Base-by-base conservation (phyloP, 92 coral and sea anemone genomes). In the Hydrozoanthus gracilis region DNA sequence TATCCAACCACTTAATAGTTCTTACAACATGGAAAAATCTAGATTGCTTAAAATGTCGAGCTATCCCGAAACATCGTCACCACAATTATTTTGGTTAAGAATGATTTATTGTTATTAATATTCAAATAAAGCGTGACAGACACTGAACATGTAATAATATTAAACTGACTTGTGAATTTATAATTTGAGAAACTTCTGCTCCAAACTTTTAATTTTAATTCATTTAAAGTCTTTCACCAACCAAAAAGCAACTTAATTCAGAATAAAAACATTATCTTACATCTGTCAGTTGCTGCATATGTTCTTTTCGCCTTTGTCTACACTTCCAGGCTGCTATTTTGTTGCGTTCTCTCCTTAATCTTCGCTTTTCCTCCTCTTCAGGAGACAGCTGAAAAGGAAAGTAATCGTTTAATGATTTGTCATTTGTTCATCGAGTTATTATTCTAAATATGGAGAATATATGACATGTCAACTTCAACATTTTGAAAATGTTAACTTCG, bases 281-380 rank as follows among this genome's bases (percentile, higher is more conserved):
- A 65, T 92, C 93, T 82, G 95, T 96, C 11, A 97, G 84, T 9
- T 73, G 90, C 78, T 88, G 93, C 87, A 97, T 88, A 86, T 97
- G 99, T 73, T 97, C 98, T 64, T 97, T 97, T 70, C 99, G 82
- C 35, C 99, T 79, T 79, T 95, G 99, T 54, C 99, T 84, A 70
- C 99, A 97, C 86, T 94, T 95, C 77, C 94, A 97, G 11, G 99
- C 99, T 14, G 99, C 99, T 55, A 95, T 62, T 87, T 97, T 97
- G 77, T 97, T 97, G 83, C 99, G 82, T 73, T 97, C 99, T 86
- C 99, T 83, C 77, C 99, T 73, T 46, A 95, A 75, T 45, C 97
- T 86, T 84, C 99, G 66, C 83, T 91, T 97, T 60, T 97, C 99
- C 56, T 91, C 94, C 76, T 97, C 99, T 67, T 94, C 98, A 7